Evolutionary conservation across 1,140 invertebrate genomes (phyloP).

Genomic region (Hycleus cichorii): DNA sequence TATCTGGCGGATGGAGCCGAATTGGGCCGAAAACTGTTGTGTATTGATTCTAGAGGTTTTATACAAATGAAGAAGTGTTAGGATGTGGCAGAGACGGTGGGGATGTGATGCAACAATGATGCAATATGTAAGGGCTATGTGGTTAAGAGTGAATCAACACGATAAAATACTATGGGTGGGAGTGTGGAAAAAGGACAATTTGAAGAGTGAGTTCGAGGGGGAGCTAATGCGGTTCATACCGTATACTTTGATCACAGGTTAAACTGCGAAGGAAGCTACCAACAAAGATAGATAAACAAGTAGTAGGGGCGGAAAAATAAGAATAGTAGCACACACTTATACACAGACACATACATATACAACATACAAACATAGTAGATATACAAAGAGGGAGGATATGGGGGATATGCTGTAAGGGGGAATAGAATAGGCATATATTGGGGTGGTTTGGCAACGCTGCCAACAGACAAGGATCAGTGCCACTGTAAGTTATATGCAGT

Average conservation of each 20-base stretch:
- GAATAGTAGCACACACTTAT: slow-evolving; percentile 19
- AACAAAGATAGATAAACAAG: slow-evolving; percentile 27
- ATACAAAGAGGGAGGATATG: background rate
- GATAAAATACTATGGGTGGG: background rate
- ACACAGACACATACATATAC: background rate
- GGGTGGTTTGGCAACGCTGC: slow-evolving; percentile 24
- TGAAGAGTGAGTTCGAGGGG: slow-evolving; percentile 21
- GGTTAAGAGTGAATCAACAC: slow-evolving; percentile 6
- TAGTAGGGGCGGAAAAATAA: slow-evolving; percentile 26
- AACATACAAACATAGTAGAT: background rate
- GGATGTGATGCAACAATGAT: slow-evolving; percentile 18
- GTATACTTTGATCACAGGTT: slow-evolving; percentile 32
- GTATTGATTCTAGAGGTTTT: slow-evolving; percentile 26
- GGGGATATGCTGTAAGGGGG: background rate
- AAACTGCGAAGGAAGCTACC: slow-evolving; percentile 29
- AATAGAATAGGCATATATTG: background rate
- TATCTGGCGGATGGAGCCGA: slow-evolving; percentile 21
- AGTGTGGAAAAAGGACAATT: background rate
- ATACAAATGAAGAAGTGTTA: slow-evolving; percentile 28
- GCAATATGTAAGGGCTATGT: slow-evolving; percentile 3
- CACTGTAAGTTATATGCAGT: slow-evolving; percentile 35
- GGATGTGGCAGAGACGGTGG: slow-evolving; percentile 1
- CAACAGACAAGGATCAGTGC: slow-evolving; percentile 33
- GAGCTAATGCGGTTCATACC: slow-evolving; percentile 26
- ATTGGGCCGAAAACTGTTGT: slow-evolving; percentile 17